Conservation (phyloP, 2,113 vertebrate species). For the Proterorhinus semilunaris region DNA sequence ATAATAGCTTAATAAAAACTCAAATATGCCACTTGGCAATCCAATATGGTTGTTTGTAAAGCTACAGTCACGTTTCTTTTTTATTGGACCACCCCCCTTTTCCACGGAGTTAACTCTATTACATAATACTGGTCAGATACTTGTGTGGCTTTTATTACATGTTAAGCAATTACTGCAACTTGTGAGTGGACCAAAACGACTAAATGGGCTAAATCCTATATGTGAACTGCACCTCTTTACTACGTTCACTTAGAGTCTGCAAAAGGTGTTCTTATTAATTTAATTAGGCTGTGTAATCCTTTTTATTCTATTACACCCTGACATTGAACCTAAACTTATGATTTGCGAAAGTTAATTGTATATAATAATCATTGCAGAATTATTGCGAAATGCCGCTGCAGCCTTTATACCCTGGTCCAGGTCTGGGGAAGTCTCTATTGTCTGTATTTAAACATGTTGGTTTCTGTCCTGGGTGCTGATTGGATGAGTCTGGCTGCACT, state of each 20-base stretch:
- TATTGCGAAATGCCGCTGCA: no score
- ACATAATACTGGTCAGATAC: neutral
- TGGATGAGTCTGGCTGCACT: conserved; percentile 1
- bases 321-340: no score
- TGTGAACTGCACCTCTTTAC: neutral
- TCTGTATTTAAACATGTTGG: neutral
- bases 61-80: no score
- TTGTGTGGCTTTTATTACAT: neutral
- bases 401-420: neutral
- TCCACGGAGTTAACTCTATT: neutral
- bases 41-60: no score
- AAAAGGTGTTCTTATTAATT: no score
- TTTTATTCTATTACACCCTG: no score
- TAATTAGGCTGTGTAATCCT: no score
- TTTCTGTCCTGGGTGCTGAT: neutral
- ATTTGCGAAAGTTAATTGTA: neutral
- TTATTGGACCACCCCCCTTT: neutral
- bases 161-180: neutral
- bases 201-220: neutral
- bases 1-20: no score
- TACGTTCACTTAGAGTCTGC: no score
- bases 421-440: neutral
- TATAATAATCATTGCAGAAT: neutral
- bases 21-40: no score
- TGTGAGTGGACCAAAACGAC: neutral